Evolutionary conservation across 2,888 invertebrate genomes (phyloP).

Genomic region (Sylvicola fuscatus): DNA sequence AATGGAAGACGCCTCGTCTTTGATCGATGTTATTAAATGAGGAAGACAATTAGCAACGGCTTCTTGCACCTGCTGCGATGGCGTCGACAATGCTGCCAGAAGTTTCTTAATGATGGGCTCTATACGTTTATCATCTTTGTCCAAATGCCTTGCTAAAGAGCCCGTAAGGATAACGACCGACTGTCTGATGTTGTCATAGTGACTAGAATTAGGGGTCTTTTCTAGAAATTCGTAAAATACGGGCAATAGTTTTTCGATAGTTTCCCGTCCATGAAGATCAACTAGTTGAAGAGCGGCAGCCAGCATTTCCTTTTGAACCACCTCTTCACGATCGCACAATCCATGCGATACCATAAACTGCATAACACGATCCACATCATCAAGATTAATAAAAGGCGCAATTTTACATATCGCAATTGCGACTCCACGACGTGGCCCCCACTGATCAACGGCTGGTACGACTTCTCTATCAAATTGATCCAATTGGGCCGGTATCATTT

Average conservation of each 20-base stretch:
- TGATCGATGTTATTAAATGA: constrained; percentile 78
- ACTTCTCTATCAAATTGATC: constrained; percentile 86
- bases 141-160: constrained; percentile 86
- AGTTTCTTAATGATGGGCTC: constrained; percentile 86
- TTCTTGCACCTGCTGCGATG: constrained; percentile 95
- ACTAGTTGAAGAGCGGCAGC: constrained; percentile 83
- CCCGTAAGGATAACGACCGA: constrained; percentile 96
- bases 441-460: constrained; percentile 69
- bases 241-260: constrained; percentile 56
- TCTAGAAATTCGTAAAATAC: constrained; percentile 88
- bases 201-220: constrained; percentile 75
- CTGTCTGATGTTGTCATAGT: constrained; percentile 83
- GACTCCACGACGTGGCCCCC: constrained; percentile 76
- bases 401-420: constrained; percentile 64
- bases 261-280: constrained; percentile 77
- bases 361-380: constrained; percentile 47
- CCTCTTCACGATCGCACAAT: constrained; percentile 64
- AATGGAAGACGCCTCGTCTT: constrained; percentile 73
- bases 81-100: constrained; percentile 81
- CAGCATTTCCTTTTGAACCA: constrained; percentile 77
- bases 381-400: constrained; percentile 38
- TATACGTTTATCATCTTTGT: constrained; percentile 70
- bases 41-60: constrained; percentile 93
- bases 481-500: constrained; percentile 63
- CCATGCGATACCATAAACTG: constrained; percentile 72